Base-by-base conservation (phyloP, 2,113 vertebrate genomes). In the Carassius auratus region DNA sequence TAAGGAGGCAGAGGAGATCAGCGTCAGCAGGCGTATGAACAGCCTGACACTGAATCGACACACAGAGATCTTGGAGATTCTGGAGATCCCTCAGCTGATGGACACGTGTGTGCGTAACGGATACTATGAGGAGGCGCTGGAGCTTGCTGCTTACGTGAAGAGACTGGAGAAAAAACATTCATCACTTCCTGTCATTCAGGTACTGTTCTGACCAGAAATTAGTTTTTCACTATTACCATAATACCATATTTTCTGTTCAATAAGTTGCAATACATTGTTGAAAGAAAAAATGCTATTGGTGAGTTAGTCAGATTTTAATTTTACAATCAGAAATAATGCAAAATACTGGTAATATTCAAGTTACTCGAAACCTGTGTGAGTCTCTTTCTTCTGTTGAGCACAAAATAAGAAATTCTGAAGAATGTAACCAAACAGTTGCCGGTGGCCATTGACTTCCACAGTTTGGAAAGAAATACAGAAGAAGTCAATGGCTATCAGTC, bases 71-170 rank as follows among this genome's bases (percentile, higher is more conserved):
- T 91, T 99, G 88, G 98, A 99, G 91, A 96, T 99, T 42, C 91
- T 99, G 85, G 98, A 99, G 94, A 99, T 99, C 85, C 98, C 98
- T 0, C 98, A 99, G 94, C 95, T 99, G 57, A 99, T 99, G 98
- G 98, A 99, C 89, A 99, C 98, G 38, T 99, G 98, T 0, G 97
- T 99, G 13, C 95, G 98, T 0, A 99, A 99, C 0, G 95, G 94
- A 14, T 99, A 99, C 93, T 98, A 98, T 0, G 97, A 99, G 92
- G 98, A 99, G 90, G 98, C 98, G 0, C 94, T 99, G 93, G 97
- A 98, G 93, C 95, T 99, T 0, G 96, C 96, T 0, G 94, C 96
- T 0, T 98, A 98, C 0, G 98, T 96, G 15, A 97, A 92, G 88
- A 92, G 98, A 86, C 93, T 99, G 91, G 98, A 99, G 94, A 97